Evolutionary conservation across 2,113 vertebrate species (phyloP), one percentile per base, ranked within the genome.

Genomic region (Gallinago paraguaiae): DNA sequence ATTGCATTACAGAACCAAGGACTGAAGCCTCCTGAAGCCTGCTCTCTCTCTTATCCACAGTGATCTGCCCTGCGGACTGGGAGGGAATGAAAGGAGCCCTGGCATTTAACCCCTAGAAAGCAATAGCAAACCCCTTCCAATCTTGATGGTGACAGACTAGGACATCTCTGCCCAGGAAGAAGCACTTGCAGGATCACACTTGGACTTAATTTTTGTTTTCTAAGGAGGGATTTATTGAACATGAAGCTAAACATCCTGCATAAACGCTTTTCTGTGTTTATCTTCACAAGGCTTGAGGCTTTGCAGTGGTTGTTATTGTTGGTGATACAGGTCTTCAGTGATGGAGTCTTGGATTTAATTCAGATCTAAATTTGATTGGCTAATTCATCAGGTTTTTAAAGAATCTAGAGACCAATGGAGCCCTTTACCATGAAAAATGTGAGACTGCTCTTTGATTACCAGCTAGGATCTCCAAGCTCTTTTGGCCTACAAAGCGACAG

Each of bases 361-460:
- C 88, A 87, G 86, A 95, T 91, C 88, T 93, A 91, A 95, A 82
- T 93, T 71, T 93, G 75, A 96, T 50, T 86, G 75, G 79, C 39
- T 72, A 91, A 72, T 96, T 95, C 41, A 96, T 93, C 86, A 88
- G 30, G n/a, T 88, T 88, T 96, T 77, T 80, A 69, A 78, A 69
- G 76, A 90, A 75, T 19, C 57, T 74, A 27, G 46, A 80, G 75
- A 96, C 59, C 87, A 96, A 53, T 35, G 71, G 78, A 69, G 88
- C 37, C 59, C 46, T 59, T 78, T 67, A 92, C 94, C 61, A 78
- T 92, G 85, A 97, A 96, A 95, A 95, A 95, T 86, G 39, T 77
- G 76, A 70, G 77, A 48, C 61, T 71, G 71, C 84, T 95, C 72
- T 94, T 96, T 74, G 93, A 81, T 72, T 93, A 53, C 70, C 75